These are phyloP conservation scores for Sturnira hondurensis DNA, from an alignment of 2,113 vertebrate genomes.

Conservation along the genomic window DNA sequence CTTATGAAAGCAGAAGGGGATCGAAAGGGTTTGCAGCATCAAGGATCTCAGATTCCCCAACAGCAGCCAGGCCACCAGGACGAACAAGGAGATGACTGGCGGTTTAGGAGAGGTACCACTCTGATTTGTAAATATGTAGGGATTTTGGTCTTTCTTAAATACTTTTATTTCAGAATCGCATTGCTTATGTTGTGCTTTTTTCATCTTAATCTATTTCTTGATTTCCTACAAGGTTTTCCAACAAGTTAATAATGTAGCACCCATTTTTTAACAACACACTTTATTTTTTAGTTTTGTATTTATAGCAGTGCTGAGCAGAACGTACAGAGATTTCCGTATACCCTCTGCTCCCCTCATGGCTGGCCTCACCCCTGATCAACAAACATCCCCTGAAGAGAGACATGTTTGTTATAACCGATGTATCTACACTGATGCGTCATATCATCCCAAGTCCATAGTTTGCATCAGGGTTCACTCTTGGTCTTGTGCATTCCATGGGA, in stretches of 20 bases:
- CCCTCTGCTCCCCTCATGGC: background rate
- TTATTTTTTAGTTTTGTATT: background rate
- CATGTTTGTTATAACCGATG: background rate
- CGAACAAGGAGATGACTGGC: conserved; percentile 79
- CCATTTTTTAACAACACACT: background rate
- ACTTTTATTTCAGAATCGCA: background rate
- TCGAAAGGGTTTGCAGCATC: conserved; percentile 82
- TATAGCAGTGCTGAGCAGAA: background rate
- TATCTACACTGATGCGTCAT: background rate
- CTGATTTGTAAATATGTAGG: background rate
- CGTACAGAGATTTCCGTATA: background rate
- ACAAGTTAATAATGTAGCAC: background rate
- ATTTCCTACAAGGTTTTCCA: background rate
- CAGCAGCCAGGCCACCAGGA: conserved; percentile 76
- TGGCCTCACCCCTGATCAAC: background rate
- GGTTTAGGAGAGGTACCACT: conserved; percentile 77
- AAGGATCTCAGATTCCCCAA: conserved; percentile 75
- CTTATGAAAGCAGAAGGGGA: conserved; percentile 86
- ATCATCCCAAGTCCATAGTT: background rate
- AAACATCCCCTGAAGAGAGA: background rate
- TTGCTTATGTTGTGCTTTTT: background rate
- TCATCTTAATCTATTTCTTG: background rate
- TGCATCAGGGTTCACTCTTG: background rate
- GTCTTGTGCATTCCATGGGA: background rate
- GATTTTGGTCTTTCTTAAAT: background rate